Evolutionary conservation across 2,113 vertebrate genomes (phyloP).

Genomic region (Labeo rohita): DNA sequence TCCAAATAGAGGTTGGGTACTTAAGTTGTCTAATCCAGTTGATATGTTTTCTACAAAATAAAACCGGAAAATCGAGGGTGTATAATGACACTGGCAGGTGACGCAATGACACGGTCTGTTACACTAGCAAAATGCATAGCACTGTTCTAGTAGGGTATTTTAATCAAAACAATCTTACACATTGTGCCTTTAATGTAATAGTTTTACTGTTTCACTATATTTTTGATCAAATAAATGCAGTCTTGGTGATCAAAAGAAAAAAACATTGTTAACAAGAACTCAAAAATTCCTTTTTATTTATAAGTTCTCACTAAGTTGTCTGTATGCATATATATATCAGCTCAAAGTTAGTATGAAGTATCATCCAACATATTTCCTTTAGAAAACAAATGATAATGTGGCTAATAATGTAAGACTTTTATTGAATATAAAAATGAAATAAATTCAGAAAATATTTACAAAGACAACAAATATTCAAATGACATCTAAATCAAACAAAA

Average conservation of each 20-base stretch:
- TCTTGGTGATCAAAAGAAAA: background rate
- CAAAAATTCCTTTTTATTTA: background rate
- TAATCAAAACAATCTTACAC: too few species aligned
- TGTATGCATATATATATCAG: background rate
- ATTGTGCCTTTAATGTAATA: too few species aligned
- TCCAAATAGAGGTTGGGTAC: too few species aligned
- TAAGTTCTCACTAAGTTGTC: background rate
- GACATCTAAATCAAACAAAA: background rate
- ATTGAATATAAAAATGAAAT: constrained; percentile 20
- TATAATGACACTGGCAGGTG: too few species aligned
- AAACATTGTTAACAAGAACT: background rate
- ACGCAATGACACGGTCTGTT: too few species aligned
- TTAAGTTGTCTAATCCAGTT: too few species aligned
- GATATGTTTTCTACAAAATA: too few species aligned
- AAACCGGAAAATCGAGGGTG: too few species aligned
- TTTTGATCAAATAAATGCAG: background rate
- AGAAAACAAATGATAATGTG: background rate
- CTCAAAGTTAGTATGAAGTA: background rate
- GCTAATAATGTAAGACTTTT: background rate
- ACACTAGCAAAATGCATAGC: too few species aligned
- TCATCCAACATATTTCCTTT: background rate
- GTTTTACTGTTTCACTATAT: background rate
- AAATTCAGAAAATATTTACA: constrained; percentile 26
- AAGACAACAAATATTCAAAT: background rate
- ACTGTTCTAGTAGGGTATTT: too few species aligned